Conservation (phyloP, 2,113 vertebrate species). For the Hyla sarda region DNA sequence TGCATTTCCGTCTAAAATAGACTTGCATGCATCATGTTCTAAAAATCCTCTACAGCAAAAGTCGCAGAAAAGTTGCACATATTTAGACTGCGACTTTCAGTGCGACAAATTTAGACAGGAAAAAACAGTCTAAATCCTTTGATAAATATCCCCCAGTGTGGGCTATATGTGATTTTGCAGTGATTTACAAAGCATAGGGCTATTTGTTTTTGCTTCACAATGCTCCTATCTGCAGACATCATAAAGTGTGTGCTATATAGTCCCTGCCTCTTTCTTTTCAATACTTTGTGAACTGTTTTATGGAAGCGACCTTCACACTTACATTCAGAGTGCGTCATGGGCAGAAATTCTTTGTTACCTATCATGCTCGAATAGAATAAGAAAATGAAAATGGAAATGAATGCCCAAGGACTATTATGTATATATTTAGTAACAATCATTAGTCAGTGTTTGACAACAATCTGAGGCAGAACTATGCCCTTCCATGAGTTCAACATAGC, state of each 20-base stretch:
- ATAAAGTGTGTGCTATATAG: neutral
- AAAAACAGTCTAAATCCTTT: too few relatives aligned
- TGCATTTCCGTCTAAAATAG: too few relatives aligned
- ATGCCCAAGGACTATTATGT: neutral
- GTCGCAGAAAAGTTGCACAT: too few relatives aligned
- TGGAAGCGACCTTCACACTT: slow-evolving; percentile 4
- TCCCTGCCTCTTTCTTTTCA: slow-evolving; percentile 9
- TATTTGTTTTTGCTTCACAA: neutral
- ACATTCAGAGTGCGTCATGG: neutral
- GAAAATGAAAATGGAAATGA: too few relatives aligned
- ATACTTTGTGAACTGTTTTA: slow-evolving; percentile 22
- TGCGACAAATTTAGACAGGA: too few relatives aligned
- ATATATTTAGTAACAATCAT: neutral
- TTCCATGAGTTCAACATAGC: neutral
- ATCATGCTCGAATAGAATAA: too few relatives aligned
- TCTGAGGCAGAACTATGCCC: neutral
- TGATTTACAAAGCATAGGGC: neutral
- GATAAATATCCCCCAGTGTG: too few relatives aligned
- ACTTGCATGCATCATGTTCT: too few relatives aligned
- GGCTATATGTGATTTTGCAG: too few relatives aligned
- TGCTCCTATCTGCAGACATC: neutral
- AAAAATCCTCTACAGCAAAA: too few relatives aligned
- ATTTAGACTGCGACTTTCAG: too few relatives aligned
- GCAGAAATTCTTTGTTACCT: slow-evolving; percentile 9
- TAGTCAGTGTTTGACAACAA: neutral